Evolutionary conservation across 1,140 invertebrate genomes (phyloP), one percentile per base, ranked within the genome.

Genomic region (Drosophila rhopaloa): DNA sequence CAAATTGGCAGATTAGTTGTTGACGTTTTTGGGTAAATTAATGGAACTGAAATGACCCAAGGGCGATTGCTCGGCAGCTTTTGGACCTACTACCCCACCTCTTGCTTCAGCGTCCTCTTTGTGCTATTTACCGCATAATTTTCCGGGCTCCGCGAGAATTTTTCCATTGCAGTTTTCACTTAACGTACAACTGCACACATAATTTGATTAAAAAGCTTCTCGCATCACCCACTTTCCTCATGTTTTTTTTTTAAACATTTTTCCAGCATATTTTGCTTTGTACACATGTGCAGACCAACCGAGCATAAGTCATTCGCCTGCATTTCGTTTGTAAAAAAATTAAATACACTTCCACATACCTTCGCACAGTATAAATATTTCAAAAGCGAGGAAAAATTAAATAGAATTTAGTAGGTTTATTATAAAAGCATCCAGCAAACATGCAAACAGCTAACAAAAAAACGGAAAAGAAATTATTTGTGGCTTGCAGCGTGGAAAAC

Each of bases 1-100:
- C 84, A 88, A 88, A 88, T 88, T 84, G 84, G 73, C 80, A 90
- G 86, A 86, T 90, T 90, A 90, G 86, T 62, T 82, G 86, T 90
- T 90, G 86, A 90, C 86, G 76, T 86, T 76, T 90, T 90, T 73
- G 63, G 47, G 76, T 71, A 85, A 90, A 90, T 90, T 90, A 90
- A 90, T 90, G 86, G 89, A 90, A 90, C 76, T 61, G 43, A 59
- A 61, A 74, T 54, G 73, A 66, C 80, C 81, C 63, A 77, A 65
- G 73, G 83, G 76, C 79, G 72, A 66, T 54, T 55, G 61, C 53
- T 55, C 13, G 56, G 37, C 40, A 41, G 37, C 44, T 37, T 46
- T 54, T 48, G 60, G 43, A 40, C 13, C 70, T 32, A 54, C 43
- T 38, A 29, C 57, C 59, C 40, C 44, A 24, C 37, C 41, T 27